phyloP scores from a whole-genome alignment of 2,888 invertebrate genomes.

The Elegia similella region DNA sequence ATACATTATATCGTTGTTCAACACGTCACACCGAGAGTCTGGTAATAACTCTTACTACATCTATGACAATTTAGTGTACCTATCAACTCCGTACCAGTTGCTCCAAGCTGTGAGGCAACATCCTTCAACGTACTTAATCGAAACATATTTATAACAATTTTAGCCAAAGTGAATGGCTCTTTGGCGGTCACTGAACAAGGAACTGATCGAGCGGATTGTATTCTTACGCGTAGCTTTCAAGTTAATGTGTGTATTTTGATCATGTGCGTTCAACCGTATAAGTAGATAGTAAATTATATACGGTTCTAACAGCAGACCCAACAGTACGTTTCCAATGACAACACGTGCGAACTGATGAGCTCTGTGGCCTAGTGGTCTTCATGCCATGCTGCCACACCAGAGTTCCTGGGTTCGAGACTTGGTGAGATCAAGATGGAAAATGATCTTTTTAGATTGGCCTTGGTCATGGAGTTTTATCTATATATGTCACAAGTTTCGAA shows the following conservation, averaged over 20 bases:
- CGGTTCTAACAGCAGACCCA: too few relatives aligned
- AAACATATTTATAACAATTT: conserved; percentile 9
- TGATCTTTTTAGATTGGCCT: too few relatives aligned
- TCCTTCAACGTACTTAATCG: background rate
- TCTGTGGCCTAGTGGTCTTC: too few relatives aligned
- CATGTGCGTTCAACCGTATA: conserved; percentile 4
- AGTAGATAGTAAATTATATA: background rate
- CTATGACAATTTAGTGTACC: background rate
- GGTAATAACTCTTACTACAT: background rate
- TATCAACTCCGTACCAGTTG: background rate
- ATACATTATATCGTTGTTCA: conserved; percentile 2
- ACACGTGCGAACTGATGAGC: too few relatives aligned
- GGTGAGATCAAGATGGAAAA: too few relatives aligned
- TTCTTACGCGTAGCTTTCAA: conserved; percentile 9
- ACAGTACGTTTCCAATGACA: too few relatives aligned
- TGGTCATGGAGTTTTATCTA: too few relatives aligned
- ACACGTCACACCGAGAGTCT: background rate
- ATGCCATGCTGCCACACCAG: too few relatives aligned
- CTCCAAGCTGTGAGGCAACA: conserved; percentile 2
- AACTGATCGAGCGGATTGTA: conserved; percentile 9
- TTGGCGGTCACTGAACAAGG: conserved; percentile 14
- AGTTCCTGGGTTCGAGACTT: too few relatives aligned
- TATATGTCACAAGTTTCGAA: too few relatives aligned
- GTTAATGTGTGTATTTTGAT: background rate
- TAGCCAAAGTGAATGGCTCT: conserved; percentile 12